phyloP scores from a whole-genome alignment of 2,888 invertebrate genomes.

The Patella ulyssiponensis region DNA sequence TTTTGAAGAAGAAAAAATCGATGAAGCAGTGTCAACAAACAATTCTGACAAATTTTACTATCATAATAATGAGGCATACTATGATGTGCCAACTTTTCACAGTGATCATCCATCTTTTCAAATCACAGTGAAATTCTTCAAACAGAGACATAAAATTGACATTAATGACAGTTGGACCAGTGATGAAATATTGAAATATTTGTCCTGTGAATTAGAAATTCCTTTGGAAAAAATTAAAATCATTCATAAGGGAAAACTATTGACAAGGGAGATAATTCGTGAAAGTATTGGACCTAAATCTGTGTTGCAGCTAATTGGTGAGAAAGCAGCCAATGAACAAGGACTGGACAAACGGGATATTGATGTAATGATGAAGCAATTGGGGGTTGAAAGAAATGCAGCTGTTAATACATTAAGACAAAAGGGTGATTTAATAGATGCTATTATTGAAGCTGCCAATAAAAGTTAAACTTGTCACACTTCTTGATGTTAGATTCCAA shows the following conservation, averaged over 20 bases:
- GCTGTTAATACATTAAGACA: slow-evolving; percentile 52
- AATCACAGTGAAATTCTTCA: slow-evolving; percentile 55
- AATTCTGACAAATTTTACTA: slow-evolving; percentile 31
- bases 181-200: slow-evolving; percentile 46
- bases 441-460: slow-evolving; percentile 45
- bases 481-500: no score
- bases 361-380: slow-evolving; percentile 56
- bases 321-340: slow-evolving; percentile 49
- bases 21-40: background rate
- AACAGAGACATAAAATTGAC: slow-evolving; percentile 48
- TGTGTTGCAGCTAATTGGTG: slow-evolving; percentile 60
- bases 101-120: slow-evolving; percentile 30
- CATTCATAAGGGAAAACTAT: slow-evolving; percentile 60
- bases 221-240: slow-evolving; percentile 60
- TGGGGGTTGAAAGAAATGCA: slow-evolving; percentile 54
- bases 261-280: slow-evolving; percentile 27
- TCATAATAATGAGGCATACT: slow-evolving; percentile 35
- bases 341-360: slow-evolving; percentile 56
- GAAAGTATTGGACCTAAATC: slow-evolving; percentile 52
- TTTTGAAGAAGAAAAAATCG: background rate
- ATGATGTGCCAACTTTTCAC: slow-evolving; percentile 48
- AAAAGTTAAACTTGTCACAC: background rate
- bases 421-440: slow-evolving; percentile 57
- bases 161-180: slow-evolving; percentile 54
- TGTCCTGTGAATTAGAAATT: slow-evolving; percentile 47